Conservation (phyloP, 2,797 vertebrate genomes). For the Cynodonichthys magdalenae region DNA sequence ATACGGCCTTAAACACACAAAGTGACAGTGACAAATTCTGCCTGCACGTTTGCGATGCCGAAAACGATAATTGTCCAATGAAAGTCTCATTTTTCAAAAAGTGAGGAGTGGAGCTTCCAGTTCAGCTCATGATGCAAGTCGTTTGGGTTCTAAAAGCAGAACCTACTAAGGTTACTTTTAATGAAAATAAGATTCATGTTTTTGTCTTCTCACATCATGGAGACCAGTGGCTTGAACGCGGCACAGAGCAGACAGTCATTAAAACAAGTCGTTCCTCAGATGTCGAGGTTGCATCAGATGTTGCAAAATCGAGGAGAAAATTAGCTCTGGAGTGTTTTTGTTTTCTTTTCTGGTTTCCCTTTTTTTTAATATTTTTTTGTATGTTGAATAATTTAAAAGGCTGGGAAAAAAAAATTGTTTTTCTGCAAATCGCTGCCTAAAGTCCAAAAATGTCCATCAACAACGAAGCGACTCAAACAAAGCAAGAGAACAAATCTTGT, state of each 20-base stretch:
- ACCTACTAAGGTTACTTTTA: background rate
- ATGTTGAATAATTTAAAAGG: conserved; percentile 20
- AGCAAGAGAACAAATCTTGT: background rate
- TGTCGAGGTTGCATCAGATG: conserved; percentile 27
- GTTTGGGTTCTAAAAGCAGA: background rate
- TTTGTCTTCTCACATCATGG: background rate
- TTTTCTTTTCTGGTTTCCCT: conserved; percentile 12
- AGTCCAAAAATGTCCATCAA: background rate
- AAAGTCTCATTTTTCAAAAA: conserved; percentile 81
- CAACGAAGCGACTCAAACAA: background rate
- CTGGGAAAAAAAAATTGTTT: background rate
- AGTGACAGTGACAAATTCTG: conserved; percentile 85
- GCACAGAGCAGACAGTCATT: background rate
- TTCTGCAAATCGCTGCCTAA: conserved; percentile 3
- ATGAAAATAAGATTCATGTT: too few relatives aligned
- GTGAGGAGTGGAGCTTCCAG: conserved; percentile 33
- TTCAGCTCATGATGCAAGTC: conserved; percentile 13
- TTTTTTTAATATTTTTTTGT: background rate
- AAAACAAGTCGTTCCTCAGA: background rate
- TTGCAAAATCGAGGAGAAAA: conserved; percentile 5
- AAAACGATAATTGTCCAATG: conserved; percentile 84
- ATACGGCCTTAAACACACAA: conserved; percentile 96
- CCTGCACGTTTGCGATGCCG: conserved; percentile 77
- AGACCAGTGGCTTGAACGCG: conserved; percentile 6
- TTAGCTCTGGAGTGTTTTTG: conserved; percentile 9